Evolutionary conservation across 2,113 vertebrate species (phyloP).

Genomic region (Sylvicapra grimmia): DNA sequence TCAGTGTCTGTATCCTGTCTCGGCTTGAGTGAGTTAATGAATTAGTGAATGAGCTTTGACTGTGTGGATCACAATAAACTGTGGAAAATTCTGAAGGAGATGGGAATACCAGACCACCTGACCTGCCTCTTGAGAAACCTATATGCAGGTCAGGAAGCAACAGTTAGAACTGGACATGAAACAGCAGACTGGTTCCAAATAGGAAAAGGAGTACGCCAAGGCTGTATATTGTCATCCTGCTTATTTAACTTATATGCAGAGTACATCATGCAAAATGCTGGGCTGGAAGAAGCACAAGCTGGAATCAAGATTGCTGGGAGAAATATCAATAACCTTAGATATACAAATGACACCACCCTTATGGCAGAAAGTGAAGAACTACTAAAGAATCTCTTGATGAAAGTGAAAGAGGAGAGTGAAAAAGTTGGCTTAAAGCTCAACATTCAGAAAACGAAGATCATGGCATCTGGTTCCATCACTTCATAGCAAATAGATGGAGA

Average conservation of each 20-base stretch:
- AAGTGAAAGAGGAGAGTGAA: neutral
- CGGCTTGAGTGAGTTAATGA: neutral
- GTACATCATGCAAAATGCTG: rapidly evolving
- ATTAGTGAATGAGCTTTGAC: neutral
- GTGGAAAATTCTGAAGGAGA: neutral
- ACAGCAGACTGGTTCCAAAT: neutral
- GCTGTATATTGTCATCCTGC: neutral
- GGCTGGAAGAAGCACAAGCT: neutral
- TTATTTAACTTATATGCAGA: neutral
- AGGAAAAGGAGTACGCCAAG: neutral
- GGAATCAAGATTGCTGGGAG: neutral
- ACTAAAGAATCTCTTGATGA: neutral
- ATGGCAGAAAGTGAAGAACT: neutral
- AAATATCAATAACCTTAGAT: neutral
- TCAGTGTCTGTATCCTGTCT: neutral
- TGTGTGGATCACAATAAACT: neutral
- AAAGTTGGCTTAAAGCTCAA: neutral
- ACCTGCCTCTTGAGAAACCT: neutral
- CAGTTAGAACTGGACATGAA: neutral
- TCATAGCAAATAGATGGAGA: neutral
- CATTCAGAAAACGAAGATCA: neutral
- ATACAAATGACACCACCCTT: neutral
- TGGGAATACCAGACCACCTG: neutral
- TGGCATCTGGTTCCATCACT: neutral
- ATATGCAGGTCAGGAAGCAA: neutral